Percentiles rank a stretch among this genome's conserved stretches.
Evolutionary conservation across 1,140 invertebrate genomes (phyloP).

Genomic region (Drosophila pruinosa): DNA sequence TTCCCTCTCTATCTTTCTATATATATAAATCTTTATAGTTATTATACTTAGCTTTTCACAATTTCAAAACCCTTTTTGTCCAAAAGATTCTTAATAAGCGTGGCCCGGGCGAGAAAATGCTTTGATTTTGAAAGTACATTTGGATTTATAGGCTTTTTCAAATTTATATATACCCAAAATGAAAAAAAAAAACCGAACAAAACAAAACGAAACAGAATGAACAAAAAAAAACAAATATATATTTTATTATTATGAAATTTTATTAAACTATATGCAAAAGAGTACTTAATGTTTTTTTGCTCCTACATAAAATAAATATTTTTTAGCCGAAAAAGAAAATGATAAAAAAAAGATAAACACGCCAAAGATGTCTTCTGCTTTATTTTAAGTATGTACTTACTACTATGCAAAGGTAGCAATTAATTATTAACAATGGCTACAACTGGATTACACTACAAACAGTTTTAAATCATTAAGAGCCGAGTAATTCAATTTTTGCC

Average conservation of each 20-base stretch:
- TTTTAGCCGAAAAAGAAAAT: slow-evolving; percentile 66
- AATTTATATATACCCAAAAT: slow-evolving; percentile 70
- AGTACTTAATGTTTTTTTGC: slow-evolving; percentile 77
- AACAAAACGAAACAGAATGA: slow-evolving; percentile 33
- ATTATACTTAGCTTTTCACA: slow-evolving; percentile 7
- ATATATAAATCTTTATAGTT: slow-evolving; percentile 1
- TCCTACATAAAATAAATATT: slow-evolving; percentile 52
- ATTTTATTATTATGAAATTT: slow-evolving; percentile 78
- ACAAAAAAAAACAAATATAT: slow-evolving; percentile 56
- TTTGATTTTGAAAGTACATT: slow-evolving; percentile 69
- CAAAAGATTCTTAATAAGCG: slow-evolving; percentile 11
- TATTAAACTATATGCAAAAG: slow-evolving; percentile 74
- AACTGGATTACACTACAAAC: background rate
- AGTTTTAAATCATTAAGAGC: slow-evolving; percentile 14
- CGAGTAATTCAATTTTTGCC: slow-evolving; percentile 11
- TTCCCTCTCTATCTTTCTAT: slow-evolving; percentile 27
- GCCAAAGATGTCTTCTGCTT: slow-evolving; percentile 80
- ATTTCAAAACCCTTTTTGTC: slow-evolving; percentile 19
- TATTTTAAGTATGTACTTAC: slow-evolving; percentile 67
- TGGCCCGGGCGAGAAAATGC: slow-evolving; percentile 55
- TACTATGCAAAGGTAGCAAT: slow-evolving; percentile 24
- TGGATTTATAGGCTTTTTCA: slow-evolving; percentile 77
- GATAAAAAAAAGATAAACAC: slow-evolving; percentile 56
- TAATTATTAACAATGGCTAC: slow-evolving; percentile 10
- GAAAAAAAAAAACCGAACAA: slow-evolving; percentile 19